Base-by-base conservation (phyloP, 2,888 invertebrate genomes). In the Cerastoderma edule region DNA sequence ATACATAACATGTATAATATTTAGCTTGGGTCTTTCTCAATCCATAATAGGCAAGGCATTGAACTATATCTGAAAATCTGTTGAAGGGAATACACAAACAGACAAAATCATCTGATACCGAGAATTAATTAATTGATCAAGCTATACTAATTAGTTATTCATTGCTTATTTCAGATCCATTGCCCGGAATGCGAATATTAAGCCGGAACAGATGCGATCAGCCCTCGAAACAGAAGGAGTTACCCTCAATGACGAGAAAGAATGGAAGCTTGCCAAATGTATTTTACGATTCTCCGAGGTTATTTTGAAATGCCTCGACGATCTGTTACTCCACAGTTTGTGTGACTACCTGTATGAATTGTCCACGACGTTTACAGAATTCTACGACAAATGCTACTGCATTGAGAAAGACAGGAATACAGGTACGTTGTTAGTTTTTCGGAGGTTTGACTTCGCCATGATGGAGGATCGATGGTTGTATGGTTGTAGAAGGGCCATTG, bases 371-470 rank as follows among this genome's bases (percentile, higher is more conserved):
- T 99, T 99, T 92, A 96, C 97, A 0, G 99, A 99, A 92, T 99
- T 99, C 93, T 99, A 99, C 93, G 98, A 99, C 91, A 95, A 94
- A 88, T 99, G 99, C 93, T 99, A 99, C 91, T 99, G 99, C 91
- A 96, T 99, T 66, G 98, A 99, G 92, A 98, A 97, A 92, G 96
- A 98, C 93, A 89, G 91, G 60, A 94, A 95, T 78, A 94, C 93
- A 75, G 94, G 94, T 93, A 78, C 33, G 77, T 56, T 53, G n/a
- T n/a, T n/a, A n/a, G n/a, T n/a, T n/a, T n/a, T n/a, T n/a, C n/a
- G n/a, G n/a, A n/a, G n/a, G n/a, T n/a, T n/a, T n/a, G n/a, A n/a
- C n/a, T n/a, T n/a, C n/a, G n/a, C n/a, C n/a, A n/a, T n/a, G n/a
- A n/a, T n/a, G n/a, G 10, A 44, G 44, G 44, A 16, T 44, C 44